These are phyloP conservation scores for Himalopsyche phryganea DNA, from an alignment of 1,140 invertebrate genomes.

Conservation along the genomic window DNA sequence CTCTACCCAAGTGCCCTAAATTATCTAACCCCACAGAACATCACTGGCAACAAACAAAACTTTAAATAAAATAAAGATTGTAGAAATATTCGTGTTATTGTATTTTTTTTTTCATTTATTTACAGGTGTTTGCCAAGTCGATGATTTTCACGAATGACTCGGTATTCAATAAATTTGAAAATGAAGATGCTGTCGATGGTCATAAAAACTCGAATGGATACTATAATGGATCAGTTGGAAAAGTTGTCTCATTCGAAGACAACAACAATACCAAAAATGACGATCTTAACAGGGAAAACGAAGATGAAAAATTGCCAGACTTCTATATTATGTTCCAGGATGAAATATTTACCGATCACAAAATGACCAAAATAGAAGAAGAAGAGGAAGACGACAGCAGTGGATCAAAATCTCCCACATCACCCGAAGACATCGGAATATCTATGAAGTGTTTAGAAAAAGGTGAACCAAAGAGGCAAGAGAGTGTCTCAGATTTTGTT, in stretches of 20 bases:
- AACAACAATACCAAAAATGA: slow-evolving; percentile 40
- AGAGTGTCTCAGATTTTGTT: not conserved
- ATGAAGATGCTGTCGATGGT: slow-evolving; percentile 8
- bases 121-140: slow-evolving; percentile 51
- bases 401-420: slow-evolving; percentile 5
- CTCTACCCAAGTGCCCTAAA: no score
- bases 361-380: slow-evolving; percentile 52
- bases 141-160: slow-evolving; percentile 51
- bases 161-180: slow-evolving; percentile 39
- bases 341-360: slow-evolving; percentile 42
- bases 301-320: slow-evolving; percentile 42
- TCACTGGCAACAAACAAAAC: no score
- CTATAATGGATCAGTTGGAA: slow-evolving; percentile 19
- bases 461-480: slow-evolving; percentile 1
- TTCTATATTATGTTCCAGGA: slow-evolving; percentile 55
- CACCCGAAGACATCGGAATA: slow-evolving; percentile 14
- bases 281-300: slow-evolving; percentile 46
- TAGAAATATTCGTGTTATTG: no score
- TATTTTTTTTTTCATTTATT: slow-evolving; percentile 25
- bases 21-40: no score
- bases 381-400: slow-evolving; percentile 42
- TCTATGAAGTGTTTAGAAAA: slow-evolving; percentile 10
- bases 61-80: no score
- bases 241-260: slow-evolving; percentile 34
- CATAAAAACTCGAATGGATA: slow-evolving; percentile 6